These are phyloP conservation scores for Callosobruchus maculatus DNA, from an alignment of 2,888 invertebrate genomes.

Conservation along the genomic window DNA sequence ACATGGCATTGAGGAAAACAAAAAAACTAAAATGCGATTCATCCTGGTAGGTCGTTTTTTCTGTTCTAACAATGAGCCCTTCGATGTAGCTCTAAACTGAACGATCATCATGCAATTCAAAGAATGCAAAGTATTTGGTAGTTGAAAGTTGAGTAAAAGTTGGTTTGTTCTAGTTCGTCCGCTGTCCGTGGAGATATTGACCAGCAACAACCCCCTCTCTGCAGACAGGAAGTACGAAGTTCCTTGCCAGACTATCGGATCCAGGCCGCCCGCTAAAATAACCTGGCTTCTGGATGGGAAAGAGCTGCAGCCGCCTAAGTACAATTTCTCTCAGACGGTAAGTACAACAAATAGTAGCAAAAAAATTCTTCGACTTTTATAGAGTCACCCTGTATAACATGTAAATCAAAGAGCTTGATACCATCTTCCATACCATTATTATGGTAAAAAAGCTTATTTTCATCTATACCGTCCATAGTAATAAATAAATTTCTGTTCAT, in stretches of 20 bases:
- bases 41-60: too few species aligned
- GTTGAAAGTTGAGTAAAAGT: not conserved
- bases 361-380: too few species aligned
- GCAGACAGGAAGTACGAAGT: conserved; percentile 79
- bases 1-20: too few species aligned
- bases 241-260: conserved; percentile 79
- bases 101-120: not conserved
- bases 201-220: conserved; percentile 78
- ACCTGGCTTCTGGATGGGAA: conserved; percentile 81
- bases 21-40: too few species aligned
- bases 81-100: too few species aligned
- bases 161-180: conserved; percentile 68
- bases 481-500: too few species aligned
- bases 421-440: too few species aligned
- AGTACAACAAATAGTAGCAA: conserved; percentile 19
- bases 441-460: too few species aligned
- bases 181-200: conserved; percentile 71
- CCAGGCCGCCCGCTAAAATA: conserved; percentile 79
- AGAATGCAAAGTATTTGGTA: not conserved
- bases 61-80: too few species aligned
- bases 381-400: too few species aligned
- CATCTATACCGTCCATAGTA: too few species aligned
- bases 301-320: conserved; percentile 51
- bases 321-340: conserved; percentile 54
- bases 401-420: too few species aligned